Evolutionary conservation across 2,113 vertebrate species (phyloP), one percentile per base, ranked within the genome.

Genomic region (Phrynosoma platyrhinos): DNA sequence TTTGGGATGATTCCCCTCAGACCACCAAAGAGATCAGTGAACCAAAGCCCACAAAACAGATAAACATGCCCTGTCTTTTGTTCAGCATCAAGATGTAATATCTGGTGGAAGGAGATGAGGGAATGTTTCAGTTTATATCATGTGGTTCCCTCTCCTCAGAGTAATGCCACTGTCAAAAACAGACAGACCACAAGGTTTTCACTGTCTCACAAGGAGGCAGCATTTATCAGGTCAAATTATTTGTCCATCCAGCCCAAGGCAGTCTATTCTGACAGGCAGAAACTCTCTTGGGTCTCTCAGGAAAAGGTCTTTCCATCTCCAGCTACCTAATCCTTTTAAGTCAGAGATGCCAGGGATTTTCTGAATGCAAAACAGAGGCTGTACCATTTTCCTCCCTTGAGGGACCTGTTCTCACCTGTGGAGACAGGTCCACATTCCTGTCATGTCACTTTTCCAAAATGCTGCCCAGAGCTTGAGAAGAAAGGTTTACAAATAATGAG

Each of bases 1-100:
- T 85, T 83, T 79, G 40, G 71, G 62, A 52, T 36, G 86, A 83
- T 80, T 93, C 85, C 87, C 79, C 79, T 86, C 87, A 71, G 91
- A 94, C 85, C 90, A 90, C 91, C 93, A 92, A 91, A 89, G 91
- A 82, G 88, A 88, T 90, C 88, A 88, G 83, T 95, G 92, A 94
- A 91, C 87, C 84, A 86, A 81, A 93, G 89, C 82, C 23, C 58
- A 82, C 78, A 40, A 76, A 93, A 92, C 87, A 92, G 84, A 94
- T 92, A 94, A 94, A 92, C 90, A 88, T 90, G 93, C 91, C 88
- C 89, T 82, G 12, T 79, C 90, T 92, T 93, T 90, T 91, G 86
- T 90, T 93, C 81, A 88, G 88, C 93, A 86, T 0, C 76, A 92
- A 68, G 58, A 83, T 90, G 81, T 94, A 88, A 93, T 78, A 88